Percentiles rank a stretch among this genome's conserved stretches.
Conservation (phyloP, 2,888 invertebrate species). For the Erebia palarica region DNA sequence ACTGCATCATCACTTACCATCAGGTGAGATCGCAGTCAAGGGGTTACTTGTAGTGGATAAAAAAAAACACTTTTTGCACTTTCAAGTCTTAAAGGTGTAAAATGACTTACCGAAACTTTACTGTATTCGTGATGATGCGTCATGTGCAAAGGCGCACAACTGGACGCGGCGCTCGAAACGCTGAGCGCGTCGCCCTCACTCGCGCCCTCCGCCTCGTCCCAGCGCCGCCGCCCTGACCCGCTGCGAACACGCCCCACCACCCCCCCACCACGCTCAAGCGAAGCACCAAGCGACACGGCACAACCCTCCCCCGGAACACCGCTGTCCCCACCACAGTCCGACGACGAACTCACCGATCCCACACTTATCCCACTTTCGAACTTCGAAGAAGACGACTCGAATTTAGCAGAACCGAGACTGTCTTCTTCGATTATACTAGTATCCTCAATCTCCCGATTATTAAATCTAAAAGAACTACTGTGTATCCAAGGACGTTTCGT, state of each 20-base stretch:
- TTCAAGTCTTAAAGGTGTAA: not conserved
- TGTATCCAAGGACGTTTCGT: slow-evolving; percentile 75
- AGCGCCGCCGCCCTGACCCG: slow-evolving; percentile 77
- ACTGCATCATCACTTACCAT: no score
- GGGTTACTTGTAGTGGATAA: no score
- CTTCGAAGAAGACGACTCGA: slow-evolving; percentile 58
- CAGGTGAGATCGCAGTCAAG: no score
- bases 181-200: slow-evolving; percentile 77
- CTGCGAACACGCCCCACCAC: slow-evolving; percentile 77
- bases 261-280: slow-evolving; percentile 77
- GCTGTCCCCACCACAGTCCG: slow-evolving; percentile 67
- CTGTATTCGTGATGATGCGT: slow-evolving; percentile 73
- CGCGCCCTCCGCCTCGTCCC: slow-evolving; percentile 74
- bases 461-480: slow-evolving; percentile 74
- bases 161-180: slow-evolving; percentile 75
- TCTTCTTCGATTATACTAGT: slow-evolving; percentile 56
- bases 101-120: slow-evolving; percentile 74
- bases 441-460: slow-evolving; percentile 50
- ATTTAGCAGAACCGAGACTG: slow-evolving; percentile 48
- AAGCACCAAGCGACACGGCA: slow-evolving; percentile 61
- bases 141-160: slow-evolving; percentile 73
- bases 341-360: slow-evolving; percentile 68
- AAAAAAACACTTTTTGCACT: not conserved
- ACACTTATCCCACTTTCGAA: slow-evolving; percentile 72
- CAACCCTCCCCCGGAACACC: slow-evolving; percentile 69